Evolutionary conservation across 2,797 vertebrate species (phyloP).

Genomic region (Ataeniobius toweri): DNA sequence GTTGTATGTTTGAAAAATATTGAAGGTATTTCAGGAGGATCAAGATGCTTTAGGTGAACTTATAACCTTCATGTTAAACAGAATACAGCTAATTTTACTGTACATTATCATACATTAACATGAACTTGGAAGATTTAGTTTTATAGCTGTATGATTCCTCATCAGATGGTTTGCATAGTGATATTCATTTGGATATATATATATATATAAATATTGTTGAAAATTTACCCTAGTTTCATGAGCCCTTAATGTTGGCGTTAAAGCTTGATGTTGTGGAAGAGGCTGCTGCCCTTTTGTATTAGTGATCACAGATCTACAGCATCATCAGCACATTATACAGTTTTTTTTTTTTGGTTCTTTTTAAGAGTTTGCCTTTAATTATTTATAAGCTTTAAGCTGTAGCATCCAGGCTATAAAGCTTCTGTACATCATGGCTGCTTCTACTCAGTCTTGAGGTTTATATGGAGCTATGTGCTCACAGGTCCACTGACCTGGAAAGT

Average conservation of each 20-base stretch:
- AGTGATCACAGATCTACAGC: background rate
- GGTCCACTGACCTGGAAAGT: slow-evolving; percentile 75
- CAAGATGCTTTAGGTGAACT: background rate
- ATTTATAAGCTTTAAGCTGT: slow-evolving; percentile 7
- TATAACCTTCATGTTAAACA: background rate
- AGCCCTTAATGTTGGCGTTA: background rate
- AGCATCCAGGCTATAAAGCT: slow-evolving; percentile 41
- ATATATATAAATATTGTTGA: background rate
- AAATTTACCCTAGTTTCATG: background rate
- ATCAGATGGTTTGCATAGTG: background rate
- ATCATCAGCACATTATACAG: background rate
- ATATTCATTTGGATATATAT: background rate
- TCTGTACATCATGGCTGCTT: slow-evolving; percentile 43
- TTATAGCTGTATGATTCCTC: background rate
- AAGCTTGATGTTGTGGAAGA: background rate
- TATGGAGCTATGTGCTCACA: slow-evolving; percentile 53
- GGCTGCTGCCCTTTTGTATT: background rate
- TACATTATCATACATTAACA: background rate
- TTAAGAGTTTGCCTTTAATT: background rate
- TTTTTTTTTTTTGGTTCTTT: background rate
- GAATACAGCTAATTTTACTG: background rate
- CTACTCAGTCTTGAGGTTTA: slow-evolving; percentile 54
- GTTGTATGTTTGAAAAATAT: background rate
- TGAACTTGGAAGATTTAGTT: background rate
- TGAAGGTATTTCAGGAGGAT: background rate